These are phyloP conservation scores for Tenthredo scrophulariae DNA, from an alignment of 2,888 invertebrate genomes.

Conservation along the genomic window DNA sequence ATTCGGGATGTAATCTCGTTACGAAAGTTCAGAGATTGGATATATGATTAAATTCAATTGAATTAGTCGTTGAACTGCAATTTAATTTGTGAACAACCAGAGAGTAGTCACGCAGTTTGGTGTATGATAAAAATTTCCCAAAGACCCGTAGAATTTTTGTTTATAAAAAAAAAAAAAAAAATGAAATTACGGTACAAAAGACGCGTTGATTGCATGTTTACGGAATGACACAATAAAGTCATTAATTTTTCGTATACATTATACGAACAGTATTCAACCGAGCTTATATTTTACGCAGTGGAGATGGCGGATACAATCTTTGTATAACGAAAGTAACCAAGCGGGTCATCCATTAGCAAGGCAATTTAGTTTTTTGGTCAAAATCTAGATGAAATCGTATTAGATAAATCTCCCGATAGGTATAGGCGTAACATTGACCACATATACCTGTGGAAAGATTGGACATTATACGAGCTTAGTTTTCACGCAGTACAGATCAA, in stretches of 20 bases:
- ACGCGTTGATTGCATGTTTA: not conserved
- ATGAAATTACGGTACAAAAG: not conserved
- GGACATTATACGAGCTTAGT: not conserved
- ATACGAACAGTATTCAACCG: constrained; percentile 15
- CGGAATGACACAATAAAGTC: not conserved
- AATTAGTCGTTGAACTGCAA: not conserved
- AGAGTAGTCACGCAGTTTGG: not conserved
- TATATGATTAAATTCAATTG: not conserved
- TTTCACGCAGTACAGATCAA: not conserved
- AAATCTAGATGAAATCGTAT: constrained; percentile 9
- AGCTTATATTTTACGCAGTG: constrained; percentile 18
- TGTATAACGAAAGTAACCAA: constrained; percentile 20
- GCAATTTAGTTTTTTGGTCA: not conserved
- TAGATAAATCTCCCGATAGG: not conserved
- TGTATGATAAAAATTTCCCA: not conserved
- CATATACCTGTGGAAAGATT: not conserved
- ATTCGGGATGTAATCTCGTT: not conserved
- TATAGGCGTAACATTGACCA: not conserved
- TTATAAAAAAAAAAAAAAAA: not conserved
- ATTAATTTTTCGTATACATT: not conserved
- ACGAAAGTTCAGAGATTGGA: constrained; percentile 3
- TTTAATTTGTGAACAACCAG: not conserved
- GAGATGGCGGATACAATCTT: not conserved
- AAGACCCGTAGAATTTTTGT: not conserved
- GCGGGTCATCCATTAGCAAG: constrained; percentile 29